Base-by-base conservation (phyloP, 2,888 invertebrate species). In the Melanostoma scalare region DNA sequence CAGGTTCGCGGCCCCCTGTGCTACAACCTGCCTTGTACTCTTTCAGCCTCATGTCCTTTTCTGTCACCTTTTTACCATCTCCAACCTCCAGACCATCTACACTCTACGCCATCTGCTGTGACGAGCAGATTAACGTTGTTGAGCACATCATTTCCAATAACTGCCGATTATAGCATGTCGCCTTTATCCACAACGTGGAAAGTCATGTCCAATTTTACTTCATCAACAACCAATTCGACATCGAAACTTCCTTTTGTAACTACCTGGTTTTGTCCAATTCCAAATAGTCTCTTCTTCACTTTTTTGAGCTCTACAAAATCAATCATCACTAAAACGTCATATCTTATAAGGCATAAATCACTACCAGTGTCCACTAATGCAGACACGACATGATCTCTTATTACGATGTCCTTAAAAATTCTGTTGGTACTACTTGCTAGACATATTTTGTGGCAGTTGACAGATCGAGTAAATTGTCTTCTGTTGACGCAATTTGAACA, bases 161-260 rank as follows among this genome's bases (percentile, higher is more conserved):
- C 58, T 1, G 40, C 58, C 8, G 58, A 2, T 3, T 42, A 53
- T 5, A 30, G 58, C 58, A 58, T 58, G 30, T 42, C 58, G 20
- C n/a, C 40, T 9, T 58, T 40, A 8, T 40, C 6, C 3, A 58
- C 3, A 8, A 58, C 42, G 6, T 58, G 58, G 3, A 58, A 58
- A 5, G 10, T 58, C 58, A 58, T 58, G 4, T 58, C 36, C 3
- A 58, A 10, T 10, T 58, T 31, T 0, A 20, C 5, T 5, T 5
- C 42, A 8, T 42, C 58, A n/a, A 58, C 42, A 6, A 10, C 4
- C 3, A 58, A 30, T 8, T 31, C 40, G n/a, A 3, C 31, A 6
- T 20, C 6, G 10, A 58, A 58, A 42, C 42, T 58, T 42, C 58
- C 58, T 9, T 31, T 58, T 6, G 40, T 40, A 1, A 31, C 1